Evolutionary conservation across 2,113 vertebrate species (phyloP).

Genomic region (Chaetura pelagica): DNA sequence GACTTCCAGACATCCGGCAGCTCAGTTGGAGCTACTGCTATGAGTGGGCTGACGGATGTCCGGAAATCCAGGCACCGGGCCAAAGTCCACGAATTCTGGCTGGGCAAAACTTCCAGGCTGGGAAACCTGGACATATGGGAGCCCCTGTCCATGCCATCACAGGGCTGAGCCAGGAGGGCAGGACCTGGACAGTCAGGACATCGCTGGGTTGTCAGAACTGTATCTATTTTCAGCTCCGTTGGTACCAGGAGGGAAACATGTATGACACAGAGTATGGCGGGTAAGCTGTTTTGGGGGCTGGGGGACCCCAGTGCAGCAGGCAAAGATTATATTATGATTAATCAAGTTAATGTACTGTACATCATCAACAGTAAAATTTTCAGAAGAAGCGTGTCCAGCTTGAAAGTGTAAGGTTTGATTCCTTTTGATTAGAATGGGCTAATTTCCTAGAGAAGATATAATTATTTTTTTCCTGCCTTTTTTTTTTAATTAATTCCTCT

Average conservation of each 20-base stretch:
- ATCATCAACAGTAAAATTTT: background rate
- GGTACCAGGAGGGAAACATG: background rate
- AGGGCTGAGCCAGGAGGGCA: background rate
- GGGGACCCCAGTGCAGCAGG: background rate
- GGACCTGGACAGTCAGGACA: background rate
- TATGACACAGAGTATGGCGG: fast-evolving
- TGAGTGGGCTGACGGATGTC: background rate
- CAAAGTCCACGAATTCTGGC: background rate
- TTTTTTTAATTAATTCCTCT: background rate
- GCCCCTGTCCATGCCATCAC: background rate
- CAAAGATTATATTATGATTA: background rate
- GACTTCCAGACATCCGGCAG: background rate
- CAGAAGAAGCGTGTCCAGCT: background rate
- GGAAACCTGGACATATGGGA: conserved; percentile 41
- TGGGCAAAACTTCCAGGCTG: background rate
- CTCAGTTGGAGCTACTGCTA: background rate
- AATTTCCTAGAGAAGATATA: background rate
- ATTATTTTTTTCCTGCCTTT: too few species aligned
- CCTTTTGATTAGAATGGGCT: background rate
- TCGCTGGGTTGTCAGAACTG: background rate
- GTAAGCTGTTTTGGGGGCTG: background rate
- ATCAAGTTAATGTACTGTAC: background rate
- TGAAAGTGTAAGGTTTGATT: background rate
- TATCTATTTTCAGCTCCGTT: conserved; percentile 13
- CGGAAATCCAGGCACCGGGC: background rate